phyloP scores from a whole-genome alignment of 2,113 vertebrate genomes.

The Rafetus swinhoei region DNA sequence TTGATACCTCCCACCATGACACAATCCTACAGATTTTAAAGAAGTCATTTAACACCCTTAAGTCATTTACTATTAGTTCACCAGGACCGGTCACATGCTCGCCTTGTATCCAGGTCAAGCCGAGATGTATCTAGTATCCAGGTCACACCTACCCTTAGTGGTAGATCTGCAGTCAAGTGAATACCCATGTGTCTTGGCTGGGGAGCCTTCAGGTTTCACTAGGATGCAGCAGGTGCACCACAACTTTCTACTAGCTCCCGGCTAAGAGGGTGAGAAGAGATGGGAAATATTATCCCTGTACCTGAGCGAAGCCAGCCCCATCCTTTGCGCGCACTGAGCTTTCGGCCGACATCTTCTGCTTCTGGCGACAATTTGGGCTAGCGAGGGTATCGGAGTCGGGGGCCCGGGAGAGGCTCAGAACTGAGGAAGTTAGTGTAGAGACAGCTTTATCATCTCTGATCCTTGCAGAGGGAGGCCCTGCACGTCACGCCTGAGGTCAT shows the following conservation, averaged over 20 bases:
- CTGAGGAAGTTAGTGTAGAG: not conserved
- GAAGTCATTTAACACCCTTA: not conserved
- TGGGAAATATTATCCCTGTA: not conserved
- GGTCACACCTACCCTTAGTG: not conserved
- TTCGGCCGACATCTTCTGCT: not conserved
- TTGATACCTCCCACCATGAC: not conserved
- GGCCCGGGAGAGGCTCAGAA: accelerated
- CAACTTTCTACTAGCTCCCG: not conserved
- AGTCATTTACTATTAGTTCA: not conserved
- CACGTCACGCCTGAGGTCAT: conserved; percentile 36
- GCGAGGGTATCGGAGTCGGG: not conserved
- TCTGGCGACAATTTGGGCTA: accelerated
- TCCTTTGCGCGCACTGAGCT: not conserved
- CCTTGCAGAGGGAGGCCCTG: conserved; percentile 7
- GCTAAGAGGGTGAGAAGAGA: not conserved
- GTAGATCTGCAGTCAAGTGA: not conserved
- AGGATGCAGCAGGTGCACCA: not conserved
- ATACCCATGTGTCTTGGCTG: not conserved
- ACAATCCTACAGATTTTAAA: not conserved
- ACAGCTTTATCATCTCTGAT: conserved; percentile 54
- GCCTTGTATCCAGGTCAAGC: not conserved
- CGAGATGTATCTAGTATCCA: not conserved
- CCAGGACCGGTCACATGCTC: not conserved
- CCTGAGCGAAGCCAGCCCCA: not conserved
- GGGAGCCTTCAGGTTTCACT: not conserved